Conservation (phyloP, 35 echinoderm and acorn worm species). For the Diadema setosum region DNA sequence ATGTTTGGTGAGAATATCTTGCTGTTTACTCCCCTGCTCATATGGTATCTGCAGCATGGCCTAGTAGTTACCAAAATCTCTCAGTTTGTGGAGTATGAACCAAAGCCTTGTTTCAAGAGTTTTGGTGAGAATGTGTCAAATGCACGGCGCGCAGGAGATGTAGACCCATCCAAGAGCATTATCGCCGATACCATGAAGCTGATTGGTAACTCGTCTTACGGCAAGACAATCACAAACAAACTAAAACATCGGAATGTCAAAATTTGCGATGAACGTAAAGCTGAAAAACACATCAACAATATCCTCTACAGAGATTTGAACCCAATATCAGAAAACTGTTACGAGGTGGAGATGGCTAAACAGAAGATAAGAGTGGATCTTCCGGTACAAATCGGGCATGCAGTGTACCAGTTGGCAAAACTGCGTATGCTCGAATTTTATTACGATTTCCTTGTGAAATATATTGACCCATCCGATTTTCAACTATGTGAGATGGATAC, state of each 20-base stretch:
- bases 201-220: neutral
- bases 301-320: neutral
- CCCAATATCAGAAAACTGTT: neutral
- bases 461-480: neutral
- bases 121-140: neutral
- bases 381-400: too few species aligned
- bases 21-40: neutral
- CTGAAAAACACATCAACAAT: neutral
- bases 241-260: neutral
- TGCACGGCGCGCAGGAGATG: neutral
- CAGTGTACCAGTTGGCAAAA: too few species aligned
- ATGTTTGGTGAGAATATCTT: neutral
- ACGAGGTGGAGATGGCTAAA: too few species aligned
- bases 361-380: too few species aligned
- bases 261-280: neutral
- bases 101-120: neutral
- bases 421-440: neutral
- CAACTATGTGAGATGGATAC: too few species aligned
- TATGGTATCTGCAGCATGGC: neutral
- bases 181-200: too few species aligned
- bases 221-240: neutral
- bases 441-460: neutral
- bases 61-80: neutral
- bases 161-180: neutral
- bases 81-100: neutral